Evolutionary conservation across 2,797 vertebrate genomes (phyloP).

Genomic region (Typhlichthys eigenmanni): DNA sequence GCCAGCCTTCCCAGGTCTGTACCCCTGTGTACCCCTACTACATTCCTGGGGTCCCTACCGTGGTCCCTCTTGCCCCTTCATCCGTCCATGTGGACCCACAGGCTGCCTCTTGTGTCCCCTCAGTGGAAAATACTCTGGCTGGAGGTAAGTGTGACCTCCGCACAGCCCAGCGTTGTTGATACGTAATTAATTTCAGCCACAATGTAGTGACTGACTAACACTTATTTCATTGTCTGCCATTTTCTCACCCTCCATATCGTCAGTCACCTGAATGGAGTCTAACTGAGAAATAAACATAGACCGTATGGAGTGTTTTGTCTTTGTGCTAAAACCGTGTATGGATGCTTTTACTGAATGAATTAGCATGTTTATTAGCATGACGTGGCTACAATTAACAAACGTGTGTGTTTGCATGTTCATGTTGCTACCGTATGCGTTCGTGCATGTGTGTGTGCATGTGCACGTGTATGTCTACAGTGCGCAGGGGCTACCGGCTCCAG

Average conservation of each 20-base stretch:
- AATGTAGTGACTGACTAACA: constrained; percentile 39
- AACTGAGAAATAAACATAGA: constrained; percentile 1
- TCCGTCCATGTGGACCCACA: constrained; percentile 81
- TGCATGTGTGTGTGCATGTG: constrained; percentile 28
- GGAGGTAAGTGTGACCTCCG: constrained; percentile 63
- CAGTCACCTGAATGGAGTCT: constrained; percentile 11
- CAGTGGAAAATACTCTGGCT: constrained; percentile 69
- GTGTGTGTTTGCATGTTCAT: constrained; percentile 10
- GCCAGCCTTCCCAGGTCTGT: constrained; percentile 76
- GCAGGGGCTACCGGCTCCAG: constrained; percentile 90
- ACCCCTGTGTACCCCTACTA: constrained; percentile 87
- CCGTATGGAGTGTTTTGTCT: constrained; percentile 2
- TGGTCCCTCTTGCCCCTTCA: constrained; percentile 81
- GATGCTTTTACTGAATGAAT: constrained; percentile 18
- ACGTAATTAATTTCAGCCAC: background rate
- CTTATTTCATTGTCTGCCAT: constrained; percentile 29
- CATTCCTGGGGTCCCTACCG: constrained; percentile 85
- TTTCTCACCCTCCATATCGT: constrained; percentile 2
- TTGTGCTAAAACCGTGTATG: background rate
- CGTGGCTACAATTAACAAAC: background rate
- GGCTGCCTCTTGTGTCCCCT: constrained; percentile 74
- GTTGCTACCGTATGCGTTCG: constrained; percentile 6
- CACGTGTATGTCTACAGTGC: constrained; percentile 75
- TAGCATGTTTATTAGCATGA: constrained; percentile 38
- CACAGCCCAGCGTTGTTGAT: background rate